Evolutionary conservation across 2,888 invertebrate genomes (phyloP).

Genomic region (Eristalis arbustorum): DNA sequence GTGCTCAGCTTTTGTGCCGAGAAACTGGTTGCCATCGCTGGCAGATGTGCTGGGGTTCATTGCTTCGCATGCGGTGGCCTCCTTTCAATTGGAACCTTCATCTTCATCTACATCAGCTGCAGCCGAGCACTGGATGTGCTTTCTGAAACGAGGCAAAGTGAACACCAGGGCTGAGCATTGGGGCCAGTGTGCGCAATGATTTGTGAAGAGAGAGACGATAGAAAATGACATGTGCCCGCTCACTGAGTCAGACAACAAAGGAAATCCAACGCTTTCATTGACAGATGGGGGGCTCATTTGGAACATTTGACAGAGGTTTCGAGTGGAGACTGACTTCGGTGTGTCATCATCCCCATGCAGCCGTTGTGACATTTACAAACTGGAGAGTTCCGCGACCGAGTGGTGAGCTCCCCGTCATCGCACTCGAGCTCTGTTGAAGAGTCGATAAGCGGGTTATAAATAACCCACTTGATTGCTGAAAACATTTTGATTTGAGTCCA

Average conservation of each 20-base stretch:
- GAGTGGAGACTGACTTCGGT: neutral
- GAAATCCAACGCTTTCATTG: neutral
- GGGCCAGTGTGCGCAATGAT: neutral
- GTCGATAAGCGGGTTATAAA: neutral
- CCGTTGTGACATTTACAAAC: no score
- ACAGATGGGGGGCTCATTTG: neutral
- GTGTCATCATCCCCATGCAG: no score
- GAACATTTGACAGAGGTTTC: neutral
- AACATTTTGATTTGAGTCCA: neutral
- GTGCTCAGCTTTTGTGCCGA: neutral
- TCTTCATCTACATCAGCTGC: neutral
- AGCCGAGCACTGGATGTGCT: neutral
- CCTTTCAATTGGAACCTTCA: neutral
- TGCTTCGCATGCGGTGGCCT: slow-evolving; percentile 46
- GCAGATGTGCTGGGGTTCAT: neutral
- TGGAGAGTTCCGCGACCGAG: neutral
- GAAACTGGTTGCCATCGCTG: neutral
- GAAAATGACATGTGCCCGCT: no score
- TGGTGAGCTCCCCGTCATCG: neutral
- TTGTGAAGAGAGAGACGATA: no score
- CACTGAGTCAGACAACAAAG: neutral
- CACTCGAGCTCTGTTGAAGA: neutral
- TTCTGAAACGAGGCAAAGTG: neutral
- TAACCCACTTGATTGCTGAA: neutral
- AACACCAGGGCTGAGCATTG: neutral